Evolutionary conservation across 2,113 vertebrate genomes (phyloP).

Genomic region (Bungarus multicinctus): DNA sequence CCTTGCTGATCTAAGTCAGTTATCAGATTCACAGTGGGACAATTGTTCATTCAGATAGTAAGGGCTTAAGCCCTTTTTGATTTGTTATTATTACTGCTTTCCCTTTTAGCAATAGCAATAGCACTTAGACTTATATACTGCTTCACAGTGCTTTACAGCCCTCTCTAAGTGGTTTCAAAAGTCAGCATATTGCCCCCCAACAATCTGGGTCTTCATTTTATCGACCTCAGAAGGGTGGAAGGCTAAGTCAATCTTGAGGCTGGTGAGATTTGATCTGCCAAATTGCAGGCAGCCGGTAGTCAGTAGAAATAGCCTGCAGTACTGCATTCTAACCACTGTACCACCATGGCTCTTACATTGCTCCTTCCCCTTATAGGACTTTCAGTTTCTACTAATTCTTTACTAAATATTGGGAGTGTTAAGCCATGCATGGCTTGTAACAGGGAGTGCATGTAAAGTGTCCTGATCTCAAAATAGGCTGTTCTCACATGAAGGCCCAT

Average conservation of each 20-base stretch:
- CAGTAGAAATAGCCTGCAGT: too few relatives aligned
- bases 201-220: too few relatives aligned
- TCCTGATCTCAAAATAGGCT: background rate
- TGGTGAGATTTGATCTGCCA: too few relatives aligned
- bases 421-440: background rate
- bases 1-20: background rate
- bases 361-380: background rate
- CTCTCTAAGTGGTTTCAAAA: too few relatives aligned
- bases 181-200: too few relatives aligned
- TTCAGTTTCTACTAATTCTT: background rate
- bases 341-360: background rate
- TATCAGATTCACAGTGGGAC: background rate
- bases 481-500: background rate
- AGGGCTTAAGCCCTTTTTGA: background rate
- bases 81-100: background rate
- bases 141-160: too few relatives aligned
- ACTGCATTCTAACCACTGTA: too few relatives aligned
- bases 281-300: too few relatives aligned
- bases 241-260: too few relatives aligned
- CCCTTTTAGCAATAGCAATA: background rate
- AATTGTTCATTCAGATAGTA: background rate
- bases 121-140: too few relatives aligned
- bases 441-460: background rate
- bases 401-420: background rate
- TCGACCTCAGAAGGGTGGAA: too few relatives aligned